These are phyloP conservation scores for Notothenia rossii DNA, from an alignment of 2,113 vertebrate species.

Conservation along the genomic window DNA sequence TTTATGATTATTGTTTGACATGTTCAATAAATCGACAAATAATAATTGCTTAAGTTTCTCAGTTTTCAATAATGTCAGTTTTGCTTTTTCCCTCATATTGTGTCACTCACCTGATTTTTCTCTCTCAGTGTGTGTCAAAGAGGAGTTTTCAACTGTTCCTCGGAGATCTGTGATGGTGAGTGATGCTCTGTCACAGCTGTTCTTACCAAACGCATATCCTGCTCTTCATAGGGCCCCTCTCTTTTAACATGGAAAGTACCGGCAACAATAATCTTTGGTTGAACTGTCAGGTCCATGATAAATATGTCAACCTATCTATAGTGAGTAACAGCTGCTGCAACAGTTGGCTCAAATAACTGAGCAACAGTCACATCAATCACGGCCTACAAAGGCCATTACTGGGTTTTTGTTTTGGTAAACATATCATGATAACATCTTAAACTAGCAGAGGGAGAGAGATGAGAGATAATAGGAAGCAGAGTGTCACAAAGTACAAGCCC, in stretches of 20 bases:
- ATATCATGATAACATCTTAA: neutral
- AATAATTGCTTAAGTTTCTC: conserved; percentile 2
- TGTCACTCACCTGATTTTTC: neutral
- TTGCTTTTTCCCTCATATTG: neutral
- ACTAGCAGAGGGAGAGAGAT: neutral
- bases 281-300: conserved; percentile 13
- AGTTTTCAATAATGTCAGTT: conserved; percentile 1
- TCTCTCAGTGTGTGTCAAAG: conserved; percentile 80
- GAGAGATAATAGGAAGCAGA: neutral
- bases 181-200: conserved; percentile 27
- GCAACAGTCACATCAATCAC: conserved; percentile 31
- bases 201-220: neutral
- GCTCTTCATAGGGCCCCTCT: neutral
- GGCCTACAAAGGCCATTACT: neutral
- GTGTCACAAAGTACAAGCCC: neutral
- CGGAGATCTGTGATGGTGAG: conserved; percentile 85
- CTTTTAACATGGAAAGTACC: conserved; percentile 4
- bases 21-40: too few relatives aligned
- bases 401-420: conserved; percentile 36
- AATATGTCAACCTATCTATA: conserved; percentile 46
- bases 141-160: conserved; percentile 86
- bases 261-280: conserved; percentile 6
- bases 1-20: too few relatives aligned
- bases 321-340: conserved; percentile 51
- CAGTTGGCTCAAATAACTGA: conserved; percentile 51